Evolutionary conservation across 2,888 invertebrate species (phyloP), one percentile per base, ranked within the genome.

Genomic region (Rhodophaea formosa): DNA sequence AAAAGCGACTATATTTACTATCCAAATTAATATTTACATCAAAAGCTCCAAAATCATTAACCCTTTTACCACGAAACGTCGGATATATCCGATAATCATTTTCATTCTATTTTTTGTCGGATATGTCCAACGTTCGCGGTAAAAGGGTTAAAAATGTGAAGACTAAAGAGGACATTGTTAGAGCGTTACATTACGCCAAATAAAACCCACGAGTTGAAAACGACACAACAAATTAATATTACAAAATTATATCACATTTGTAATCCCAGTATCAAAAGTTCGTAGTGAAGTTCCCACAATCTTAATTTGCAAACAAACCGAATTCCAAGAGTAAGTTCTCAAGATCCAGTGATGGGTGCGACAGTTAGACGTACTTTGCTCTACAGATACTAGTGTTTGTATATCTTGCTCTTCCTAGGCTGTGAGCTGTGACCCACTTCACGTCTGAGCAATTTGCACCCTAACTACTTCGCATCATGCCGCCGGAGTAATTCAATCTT

Each of bases 391-490:
- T 14, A 45, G 5, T 30, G 44, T 44, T 32, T 45, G 32, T 55
- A 32, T 30, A 45, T 45, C 35, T 45, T 8, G 32, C 16, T 44
- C 16, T 30, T 55, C 32, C 45, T 54, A 44, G 29, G 12, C 43
- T 42, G 29, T 54, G 44, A 12, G 54, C 54, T 46, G 54, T 45
- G 54, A 55, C 54, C 54, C 46, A 46, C 46, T 55, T 55, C 45
- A 44, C 45, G 32, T 55, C 32, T 54, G 44, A 55, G 54, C 54
- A 55, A 55, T 55, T 55, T 55, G 44, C 54, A 44, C 54, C 45
- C 54, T 46, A 54, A 55, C 54, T 55, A 55, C 54, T 55, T 55
- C 54, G 45, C 54, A 55, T 45, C 32, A 55, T 45, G 54, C 45
- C 14, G 44, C 45, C 45, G 30, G 15, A 10, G 54, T 55, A 55